Percentiles rank a stretch among this genome's conserved stretches.
Evolutionary conservation across 2,888 invertebrate genomes (phyloP).

Genomic region (Macrophya annulata): DNA sequence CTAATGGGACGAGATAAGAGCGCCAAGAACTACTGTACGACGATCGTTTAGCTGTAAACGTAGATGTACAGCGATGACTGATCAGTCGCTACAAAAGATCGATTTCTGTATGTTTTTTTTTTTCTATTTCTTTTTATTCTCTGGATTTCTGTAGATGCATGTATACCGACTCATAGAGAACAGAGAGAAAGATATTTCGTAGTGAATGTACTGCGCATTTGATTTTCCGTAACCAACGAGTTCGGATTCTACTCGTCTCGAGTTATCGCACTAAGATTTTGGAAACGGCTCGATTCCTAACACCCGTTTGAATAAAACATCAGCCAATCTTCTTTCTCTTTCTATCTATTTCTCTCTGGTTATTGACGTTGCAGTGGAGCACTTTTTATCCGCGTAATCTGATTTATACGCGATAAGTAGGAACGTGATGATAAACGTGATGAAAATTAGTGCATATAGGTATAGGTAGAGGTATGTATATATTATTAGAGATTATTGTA

Average conservation of each 20-base stretch:
- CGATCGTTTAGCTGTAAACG: neutral
- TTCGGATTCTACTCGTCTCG: constrained; percentile 34
- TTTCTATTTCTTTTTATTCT: neutral
- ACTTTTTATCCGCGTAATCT: constrained; percentile 19
- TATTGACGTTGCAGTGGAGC: constrained; percentile 31
- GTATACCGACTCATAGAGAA: neutral
- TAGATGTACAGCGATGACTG: constrained; percentile 10
- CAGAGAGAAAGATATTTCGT: neutral
- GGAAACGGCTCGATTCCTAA: constrained; percentile 28
- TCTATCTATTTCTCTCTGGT: constrained; percentile 38
- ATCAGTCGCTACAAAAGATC: neutral
- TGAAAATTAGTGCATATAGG: neutral
- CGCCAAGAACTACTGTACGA: neutral
- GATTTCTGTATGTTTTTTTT: neutral
- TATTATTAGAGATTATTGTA: neutral
- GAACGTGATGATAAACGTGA: constrained; percentile 8
- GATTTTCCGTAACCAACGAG: neutral
- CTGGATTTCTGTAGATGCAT: neutral
- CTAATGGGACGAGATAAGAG: neutral
- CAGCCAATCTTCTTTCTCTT: constrained; percentile 26
- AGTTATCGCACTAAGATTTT: constrained; percentile 26
- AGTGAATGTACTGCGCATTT: neutral
- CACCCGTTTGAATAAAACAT: constrained; percentile 44
- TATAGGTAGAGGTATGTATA: neutral
- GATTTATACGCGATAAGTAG: constrained; percentile 18